A percentile compares a stretch with the other conserved stretches of the same genome.
phyloP scores from a whole-genome alignment of 1,140 invertebrate species.

The Lucilia sericata region DNA sequence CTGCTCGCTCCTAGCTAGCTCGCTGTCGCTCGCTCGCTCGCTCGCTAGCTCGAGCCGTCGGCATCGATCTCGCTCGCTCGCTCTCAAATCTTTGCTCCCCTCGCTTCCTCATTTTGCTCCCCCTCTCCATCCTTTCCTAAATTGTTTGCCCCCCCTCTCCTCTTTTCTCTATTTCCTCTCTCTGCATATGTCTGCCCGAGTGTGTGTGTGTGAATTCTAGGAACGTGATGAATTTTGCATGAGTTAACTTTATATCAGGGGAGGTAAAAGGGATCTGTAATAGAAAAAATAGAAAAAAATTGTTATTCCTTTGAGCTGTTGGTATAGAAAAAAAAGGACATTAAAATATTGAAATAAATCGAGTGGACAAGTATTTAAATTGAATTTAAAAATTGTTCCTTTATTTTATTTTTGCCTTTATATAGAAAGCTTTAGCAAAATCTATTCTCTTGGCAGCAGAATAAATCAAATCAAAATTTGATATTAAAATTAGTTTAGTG shows the following conservation, averaged over 20 bases:
- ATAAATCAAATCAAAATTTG: not conserved
- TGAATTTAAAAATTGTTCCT: constrained; percentile 43
- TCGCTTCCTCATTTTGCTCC: too few species aligned
- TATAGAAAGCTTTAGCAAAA: not conserved
- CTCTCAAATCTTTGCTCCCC: too few species aligned
- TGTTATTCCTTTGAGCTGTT: constrained; percentile 8
- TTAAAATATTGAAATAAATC: constrained; percentile 46
- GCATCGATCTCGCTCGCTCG: too few species aligned
- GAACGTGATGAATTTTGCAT: constrained; percentile 47
- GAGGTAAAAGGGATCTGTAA: not conserved
- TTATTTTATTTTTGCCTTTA: not conserved
- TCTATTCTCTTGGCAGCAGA: not conserved
- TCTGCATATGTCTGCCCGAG: too few species aligned
- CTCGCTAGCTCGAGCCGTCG: too few species aligned
- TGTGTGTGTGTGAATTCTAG: not conserved
- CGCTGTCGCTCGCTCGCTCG: too few species aligned
- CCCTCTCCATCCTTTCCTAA: too few species aligned
- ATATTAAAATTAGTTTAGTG: constrained; percentile 18
- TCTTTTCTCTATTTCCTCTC: too few species aligned
- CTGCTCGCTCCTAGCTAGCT: too few species aligned
- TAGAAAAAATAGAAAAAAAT: not conserved
- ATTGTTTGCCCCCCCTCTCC: too few species aligned
- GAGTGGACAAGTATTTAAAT: constrained; percentile 47
- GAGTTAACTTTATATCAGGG: not conserved
- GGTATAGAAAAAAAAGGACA: not conserved